These are phyloP conservation scores for Hipparchia semele DNA, from an alignment of 2,888 invertebrate genomes.

Conservation along the genomic window DNA sequence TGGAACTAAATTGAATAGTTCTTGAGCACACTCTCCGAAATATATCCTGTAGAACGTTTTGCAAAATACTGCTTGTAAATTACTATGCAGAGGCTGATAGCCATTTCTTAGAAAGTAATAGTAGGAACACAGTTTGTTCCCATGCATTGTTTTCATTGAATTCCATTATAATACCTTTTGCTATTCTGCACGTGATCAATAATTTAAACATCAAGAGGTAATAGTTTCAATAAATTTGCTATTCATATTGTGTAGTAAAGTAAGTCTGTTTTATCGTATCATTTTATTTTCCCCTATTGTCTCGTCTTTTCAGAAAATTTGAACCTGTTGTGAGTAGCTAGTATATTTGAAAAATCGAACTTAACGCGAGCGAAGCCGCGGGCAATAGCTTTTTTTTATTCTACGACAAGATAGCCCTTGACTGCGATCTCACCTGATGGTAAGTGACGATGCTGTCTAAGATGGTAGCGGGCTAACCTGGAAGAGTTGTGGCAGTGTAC, in stretches of 20 bases:
- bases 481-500: no score
- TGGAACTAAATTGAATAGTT: no score
- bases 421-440: no score
- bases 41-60: no score
- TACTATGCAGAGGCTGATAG: background rate
- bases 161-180: constrained; percentile 22
- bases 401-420: no score
- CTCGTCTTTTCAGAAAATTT: background rate
- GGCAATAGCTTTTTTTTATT: no score
- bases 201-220: constrained; percentile 18
- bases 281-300: background rate
- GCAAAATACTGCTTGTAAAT: background rate
- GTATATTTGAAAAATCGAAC: no score
- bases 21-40: no score
- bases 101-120: constrained; percentile 28
- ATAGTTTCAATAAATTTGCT: constrained; percentile 16
- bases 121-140: constrained; percentile 17
- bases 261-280: constrained; percentile 15
- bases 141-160: constrained; percentile 31
- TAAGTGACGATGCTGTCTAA: no score
- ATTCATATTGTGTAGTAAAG: constrained; percentile 11
- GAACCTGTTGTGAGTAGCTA: background rate
- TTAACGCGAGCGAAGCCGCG: no score
- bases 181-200: constrained; percentile 17
- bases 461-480: no score